A percentile compares a stretch with the other conserved stretches of the same genome.
Evolutionary conservation across 64 coral and sea anemone species (phyloP).

Genomic region (Montipora sp.): DNA sequence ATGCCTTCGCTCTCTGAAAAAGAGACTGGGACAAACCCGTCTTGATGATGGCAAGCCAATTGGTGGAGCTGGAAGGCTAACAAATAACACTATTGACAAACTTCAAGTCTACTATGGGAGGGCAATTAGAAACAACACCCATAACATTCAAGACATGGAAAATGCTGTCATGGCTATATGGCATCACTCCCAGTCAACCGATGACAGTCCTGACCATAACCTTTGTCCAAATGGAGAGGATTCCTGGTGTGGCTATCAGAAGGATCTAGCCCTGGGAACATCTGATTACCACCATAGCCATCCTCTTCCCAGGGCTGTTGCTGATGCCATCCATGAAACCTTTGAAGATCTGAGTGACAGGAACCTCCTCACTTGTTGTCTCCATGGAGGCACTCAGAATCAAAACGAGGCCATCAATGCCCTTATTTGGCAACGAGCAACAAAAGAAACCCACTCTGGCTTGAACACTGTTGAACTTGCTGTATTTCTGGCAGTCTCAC

Average conservation of each 20-base stretch:
- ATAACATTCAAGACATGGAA: constrained; percentile 55
- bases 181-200: constrained; percentile 49
- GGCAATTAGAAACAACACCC: constrained; percentile 60
- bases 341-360: constrained; percentile 40
- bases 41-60: constrained; percentile 44
- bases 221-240: constrained; percentile 56
- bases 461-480: constrained; percentile 57
- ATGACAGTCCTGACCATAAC: constrained; percentile 57
- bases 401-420: constrained; percentile 74
- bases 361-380: constrained; percentile 43
- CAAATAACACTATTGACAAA: constrained; percentile 39
- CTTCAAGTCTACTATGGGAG: constrained; percentile 72
- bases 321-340: constrained; percentile 2
- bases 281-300: constrained; percentile 56
- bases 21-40: constrained; percentile 3
- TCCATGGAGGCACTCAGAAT: constrained; percentile 69
- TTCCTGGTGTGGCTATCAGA: constrained; percentile 66
- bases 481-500: constrained; percentile 45
- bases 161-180: constrained; percentile 71
- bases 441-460: constrained; percentile 64
- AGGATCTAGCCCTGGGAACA: constrained; percentile 47
- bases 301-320: constrained; percentile 36
- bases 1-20: constrained; percentile 56
- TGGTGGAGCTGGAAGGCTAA: constrained; percentile 52
- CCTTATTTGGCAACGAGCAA: constrained; percentile 68